phyloP scores from a whole-genome alignment of 2,888 invertebrate species.

The Sinelater perroti region DNA sequence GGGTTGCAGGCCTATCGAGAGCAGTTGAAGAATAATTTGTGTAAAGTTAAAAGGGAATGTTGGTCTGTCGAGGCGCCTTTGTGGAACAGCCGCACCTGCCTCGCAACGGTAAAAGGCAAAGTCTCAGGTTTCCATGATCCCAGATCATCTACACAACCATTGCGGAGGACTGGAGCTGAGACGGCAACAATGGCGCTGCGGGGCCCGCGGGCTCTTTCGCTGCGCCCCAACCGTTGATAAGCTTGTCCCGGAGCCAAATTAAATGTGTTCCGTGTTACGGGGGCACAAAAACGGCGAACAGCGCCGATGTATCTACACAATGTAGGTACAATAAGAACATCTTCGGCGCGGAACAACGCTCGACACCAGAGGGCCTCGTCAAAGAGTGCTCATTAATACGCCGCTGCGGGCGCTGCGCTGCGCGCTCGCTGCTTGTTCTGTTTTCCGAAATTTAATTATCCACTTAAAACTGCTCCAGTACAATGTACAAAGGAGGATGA shows the following conservation, averaged over 20 bases:
- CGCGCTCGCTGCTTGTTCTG: constrained; percentile 33
- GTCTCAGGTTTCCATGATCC: no score
- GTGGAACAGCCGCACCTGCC: no score
- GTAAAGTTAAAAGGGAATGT: no score
- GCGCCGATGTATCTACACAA: constrained; percentile 54
- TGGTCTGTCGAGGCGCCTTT: no score
- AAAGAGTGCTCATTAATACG: constrained; percentile 58
- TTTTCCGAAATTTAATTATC: constrained; percentile 50
- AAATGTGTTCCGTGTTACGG: constrained; percentile 54
- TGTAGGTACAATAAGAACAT: constrained; percentile 57
- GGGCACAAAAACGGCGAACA: constrained; percentile 53
- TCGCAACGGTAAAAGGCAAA: no score
- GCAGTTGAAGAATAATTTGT: no score
- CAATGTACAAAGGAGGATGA: constrained; percentile 28
- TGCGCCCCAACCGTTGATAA: constrained; percentile 54
- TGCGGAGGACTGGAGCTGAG: no score
- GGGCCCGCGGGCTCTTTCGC: no score
- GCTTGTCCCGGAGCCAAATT: constrained; percentile 53
- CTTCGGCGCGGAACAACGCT: constrained; percentile 52
- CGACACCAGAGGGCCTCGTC: constrained; percentile 43
- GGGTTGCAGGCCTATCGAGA: no score
- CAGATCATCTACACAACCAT: no score
- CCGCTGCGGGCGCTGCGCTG: constrained; percentile 47
- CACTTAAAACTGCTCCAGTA: constrained; percentile 45
- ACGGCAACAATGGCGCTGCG: no score